A percentile compares a stretch with the other conserved stretches of the same genome.
Evolutionary conservation across 2,113 vertebrate species (phyloP).

Genomic region (Mormyrus iriodes): DNA sequence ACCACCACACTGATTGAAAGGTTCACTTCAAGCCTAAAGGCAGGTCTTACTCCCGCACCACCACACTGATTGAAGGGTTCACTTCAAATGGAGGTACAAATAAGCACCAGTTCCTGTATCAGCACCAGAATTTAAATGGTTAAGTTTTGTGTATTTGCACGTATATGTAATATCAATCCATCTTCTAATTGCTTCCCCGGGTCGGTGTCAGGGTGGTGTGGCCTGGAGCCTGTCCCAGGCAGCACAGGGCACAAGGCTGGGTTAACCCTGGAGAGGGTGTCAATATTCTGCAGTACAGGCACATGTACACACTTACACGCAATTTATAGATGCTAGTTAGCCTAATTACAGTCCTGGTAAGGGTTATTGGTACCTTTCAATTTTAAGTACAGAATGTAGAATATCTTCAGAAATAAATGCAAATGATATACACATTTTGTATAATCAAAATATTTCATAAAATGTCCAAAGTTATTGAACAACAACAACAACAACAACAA

Average conservation of each 20-base stretch:
- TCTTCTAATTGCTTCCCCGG: neutral
- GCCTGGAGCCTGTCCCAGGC: neutral
- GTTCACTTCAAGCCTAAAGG: neutral
- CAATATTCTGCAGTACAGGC: neutral
- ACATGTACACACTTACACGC: neutral
- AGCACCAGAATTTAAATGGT: neutral
- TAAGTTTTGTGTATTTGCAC: neutral
- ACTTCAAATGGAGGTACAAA: neutral
- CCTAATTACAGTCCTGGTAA: too few species aligned
- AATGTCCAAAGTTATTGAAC: too few species aligned
- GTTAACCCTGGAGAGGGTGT: neutral
- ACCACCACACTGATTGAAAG: neutral
- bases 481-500: too few species aligned
- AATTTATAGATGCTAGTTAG: neutral
- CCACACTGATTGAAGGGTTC: neutral
- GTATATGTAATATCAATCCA: neutral
- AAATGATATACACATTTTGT: too few species aligned
- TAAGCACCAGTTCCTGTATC: neutral
- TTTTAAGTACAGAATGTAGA: too few species aligned
- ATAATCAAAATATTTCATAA: too few species aligned
- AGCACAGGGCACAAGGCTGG: neutral
- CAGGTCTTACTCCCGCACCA: neutral
- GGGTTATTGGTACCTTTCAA: too few species aligned
- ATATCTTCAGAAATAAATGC: too few species aligned
- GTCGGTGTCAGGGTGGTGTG: neutral